phyloP scores from a whole-genome alignment of 2,797 vertebrate genomes.

The Etheostoma nigrum region DNA sequence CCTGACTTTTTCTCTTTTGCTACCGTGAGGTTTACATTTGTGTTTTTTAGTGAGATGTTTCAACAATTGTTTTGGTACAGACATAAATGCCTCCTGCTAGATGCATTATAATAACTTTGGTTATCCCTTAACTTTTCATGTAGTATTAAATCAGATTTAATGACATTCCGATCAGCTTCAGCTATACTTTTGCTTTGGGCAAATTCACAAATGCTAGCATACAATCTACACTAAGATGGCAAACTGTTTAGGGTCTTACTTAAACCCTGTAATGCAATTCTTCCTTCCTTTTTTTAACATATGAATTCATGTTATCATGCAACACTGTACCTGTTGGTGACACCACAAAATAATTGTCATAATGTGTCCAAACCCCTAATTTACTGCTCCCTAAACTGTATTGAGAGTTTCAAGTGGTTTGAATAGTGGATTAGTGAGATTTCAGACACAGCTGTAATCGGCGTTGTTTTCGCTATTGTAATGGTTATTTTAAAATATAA shows the following conservation, averaged over 20 bases:
- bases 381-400: not conserved
- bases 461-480: constrained; percentile 3
- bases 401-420: not conserved
- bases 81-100: not conserved
- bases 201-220: not conserved
- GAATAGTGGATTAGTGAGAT: constrained; percentile 5
- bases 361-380: constrained; percentile 10
- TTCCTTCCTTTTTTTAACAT: not conserved
- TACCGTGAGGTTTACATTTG: not conserved
- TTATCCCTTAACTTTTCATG: no score
- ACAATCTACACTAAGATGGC: not conserved
- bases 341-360: not conserved
- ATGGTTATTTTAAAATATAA: constrained; percentile 15
- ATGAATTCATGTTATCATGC: not conserved
- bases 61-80: not conserved
- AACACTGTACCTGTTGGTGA: not conserved
- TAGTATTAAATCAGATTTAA: no score
- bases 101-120: not conserved
- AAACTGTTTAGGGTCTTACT: not conserved
- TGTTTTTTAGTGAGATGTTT: not conserved
- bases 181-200: not conserved
- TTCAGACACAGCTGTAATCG: not conserved
- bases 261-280: no score
- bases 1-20: not conserved
- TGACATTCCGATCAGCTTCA: not conserved